Evolutionary conservation across 1,140 invertebrate species (phyloP), one percentile per base, ranked within the genome.

Genomic region (Oreohelix idahoensis): DNA sequence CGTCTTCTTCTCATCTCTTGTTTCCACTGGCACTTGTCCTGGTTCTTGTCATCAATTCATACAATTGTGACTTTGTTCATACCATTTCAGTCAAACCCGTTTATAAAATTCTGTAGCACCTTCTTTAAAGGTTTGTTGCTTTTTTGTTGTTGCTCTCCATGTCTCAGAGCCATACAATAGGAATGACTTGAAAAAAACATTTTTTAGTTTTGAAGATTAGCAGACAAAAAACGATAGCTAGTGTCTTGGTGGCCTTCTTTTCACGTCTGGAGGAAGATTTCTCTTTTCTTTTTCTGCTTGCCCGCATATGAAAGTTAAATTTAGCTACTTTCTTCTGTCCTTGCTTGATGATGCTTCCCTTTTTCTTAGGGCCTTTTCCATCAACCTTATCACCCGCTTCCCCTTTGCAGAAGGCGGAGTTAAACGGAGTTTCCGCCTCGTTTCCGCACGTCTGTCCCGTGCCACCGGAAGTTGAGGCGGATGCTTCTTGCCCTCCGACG

Each of bases 181-280:
- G n/a, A n/a, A n/a, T n/a, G n/a, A n/a, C n/a, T n/a, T n/a, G n/a
- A n/a, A n/a, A n/a, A n/a, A n/a, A n/a, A n/a, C n/a, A n/a, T n/a
- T n/a, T n/a, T n/a, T n/a, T n/a, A n/a, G n/a, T n/a, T n/a, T n/a
- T n/a, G n/a, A n/a, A n/a, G n/a, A n/a, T n/a, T n/a, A n/a, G n/a
- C n/a, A n/a, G n/a, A n/a, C 98, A 98, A 91, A 99, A 94, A 86
- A 99, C 98, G 92, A 99, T 99, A 84, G 98, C 98, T 51, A 99
- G 93, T 26, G 98, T 99, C 94, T 99, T 99, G 8, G 98, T 99
- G 26, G 98, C 98, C 93, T 99, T 99, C 83, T 97, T 95, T 92
- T 99, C 98, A 90, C 97, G 97, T 91, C 97, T 97, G 1, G 97
- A 97, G 0, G 97, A 97, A 36, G 97, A 97, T 90, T 98, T 98